Base-by-base conservation (phyloP, 2,888 invertebrate species). In the Torymus tubicola region DNA sequence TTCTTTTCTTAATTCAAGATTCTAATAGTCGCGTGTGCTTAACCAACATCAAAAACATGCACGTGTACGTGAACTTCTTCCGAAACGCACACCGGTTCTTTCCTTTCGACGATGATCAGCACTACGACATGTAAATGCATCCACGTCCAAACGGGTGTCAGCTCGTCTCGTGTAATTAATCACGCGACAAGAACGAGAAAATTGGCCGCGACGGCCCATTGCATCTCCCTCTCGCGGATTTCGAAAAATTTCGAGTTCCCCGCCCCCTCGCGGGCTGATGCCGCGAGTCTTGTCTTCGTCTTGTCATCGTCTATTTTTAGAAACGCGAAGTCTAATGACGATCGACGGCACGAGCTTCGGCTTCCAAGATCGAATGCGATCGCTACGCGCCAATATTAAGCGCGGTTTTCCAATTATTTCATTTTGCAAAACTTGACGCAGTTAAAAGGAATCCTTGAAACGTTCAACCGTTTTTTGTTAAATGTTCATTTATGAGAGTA, bases 191-290 rank as follows among this genome's bases (percentile, higher is more conserved):
- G 50, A 76, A 63, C 12, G 24, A 61, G 76, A 53, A 31, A 76
- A 76, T 76, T 76, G 69, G 69, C 76, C 21, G 16, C n/a, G 57
- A 63, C n/a, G 73, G 73, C 64, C 61, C 42, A 8, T 42, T 58
- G n/a, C 31, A 61, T 10, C 2, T 21, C 4, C 13, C 18, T 60
- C 60, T 18, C 64, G 16, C n/a, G n/a, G 50, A 57, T 57, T 52
- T 53, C 61, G 60, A 57, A 64, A 72, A 73, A 64, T 42, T 24
- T 57, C 42, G 13, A 53, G 63, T 14, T 55, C n/a, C 31, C 13
- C 1, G 42, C 42, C 64, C 31, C 12, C 55, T n/a, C 4, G 11
- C 24, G 42, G 14, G 12, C 50, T 53, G 60, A 0, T 13, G 42
- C 18, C 24, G 31, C 53, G 55, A 21, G 53, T 68, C 14, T 13